Evolutionary conservation across 2,888 invertebrate species (phyloP).

Genomic region (Drosophila rubida): DNA sequence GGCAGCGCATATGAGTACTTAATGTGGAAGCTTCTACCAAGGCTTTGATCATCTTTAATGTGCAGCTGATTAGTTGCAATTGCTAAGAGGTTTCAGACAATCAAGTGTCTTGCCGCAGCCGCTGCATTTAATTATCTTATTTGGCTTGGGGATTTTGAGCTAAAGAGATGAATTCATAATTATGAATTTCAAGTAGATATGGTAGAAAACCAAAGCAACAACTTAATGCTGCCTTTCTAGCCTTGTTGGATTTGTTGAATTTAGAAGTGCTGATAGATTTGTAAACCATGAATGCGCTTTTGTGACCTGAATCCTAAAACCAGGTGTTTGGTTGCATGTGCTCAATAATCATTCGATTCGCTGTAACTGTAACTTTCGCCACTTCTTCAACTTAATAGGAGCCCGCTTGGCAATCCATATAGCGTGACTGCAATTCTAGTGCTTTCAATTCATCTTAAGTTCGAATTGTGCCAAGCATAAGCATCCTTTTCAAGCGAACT

Average conservation of each 20-base stretch:
- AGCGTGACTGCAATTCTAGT: not conserved
- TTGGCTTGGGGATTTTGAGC: not conserved
- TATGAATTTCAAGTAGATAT: not conserved
- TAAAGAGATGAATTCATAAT: not conserved
- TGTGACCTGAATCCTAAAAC: too few species aligned
- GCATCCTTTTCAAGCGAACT: not conserved
- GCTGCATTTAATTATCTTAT: not conserved
- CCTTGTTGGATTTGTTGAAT: not conserved
- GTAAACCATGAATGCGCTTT: too few species aligned
- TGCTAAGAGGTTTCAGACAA: not conserved
- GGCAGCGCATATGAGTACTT: not conserved
- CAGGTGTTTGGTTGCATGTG: too few species aligned
- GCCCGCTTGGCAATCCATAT: not conserved
- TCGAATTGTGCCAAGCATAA: constrained; percentile 3
- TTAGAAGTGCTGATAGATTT: not conserved
- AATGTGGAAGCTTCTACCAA: too few species aligned
- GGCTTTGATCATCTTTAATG: not conserved
- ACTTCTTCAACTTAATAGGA: not conserved
- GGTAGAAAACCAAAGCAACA: not conserved
- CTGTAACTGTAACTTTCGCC: too few species aligned
- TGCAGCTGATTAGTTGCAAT: constrained; percentile 1
- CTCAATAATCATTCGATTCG: too few species aligned
- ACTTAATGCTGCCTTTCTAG: not conserved
- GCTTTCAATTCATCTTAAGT: not conserved
- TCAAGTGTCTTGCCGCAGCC: not conserved